Evolutionary conservation across 2,888 invertebrate genomes (phyloP).

Genomic region (Scaptomyza polygonia): DNA sequence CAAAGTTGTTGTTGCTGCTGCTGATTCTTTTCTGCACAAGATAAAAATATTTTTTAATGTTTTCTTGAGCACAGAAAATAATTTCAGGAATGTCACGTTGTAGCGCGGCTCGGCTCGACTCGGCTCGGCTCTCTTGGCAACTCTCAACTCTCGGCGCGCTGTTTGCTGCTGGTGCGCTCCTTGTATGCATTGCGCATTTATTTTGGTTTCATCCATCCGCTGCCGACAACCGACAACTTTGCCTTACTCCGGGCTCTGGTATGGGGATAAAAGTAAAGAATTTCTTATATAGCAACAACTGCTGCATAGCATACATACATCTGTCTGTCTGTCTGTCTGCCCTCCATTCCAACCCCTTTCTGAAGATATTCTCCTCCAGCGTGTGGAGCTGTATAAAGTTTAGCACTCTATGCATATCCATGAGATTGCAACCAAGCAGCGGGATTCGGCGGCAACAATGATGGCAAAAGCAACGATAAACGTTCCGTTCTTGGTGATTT

Average conservation of each 20-base stretch:
- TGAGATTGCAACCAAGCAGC: slow-evolving; percentile 58
- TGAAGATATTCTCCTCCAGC: background rate
- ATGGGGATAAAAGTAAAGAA: slow-evolving; percentile 65
- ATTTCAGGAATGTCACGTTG: slow-evolving; percentile 80
- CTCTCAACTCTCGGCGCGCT: background rate
- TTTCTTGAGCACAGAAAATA: slow-evolving; percentile 79
- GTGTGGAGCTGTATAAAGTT: slow-evolving; percentile 19
- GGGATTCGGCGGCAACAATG: slow-evolving; percentile 20
- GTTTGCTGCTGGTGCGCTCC: slow-evolving; percentile 47
- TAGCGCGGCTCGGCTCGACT: too few relatives aligned
- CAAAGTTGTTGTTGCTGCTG: slow-evolving; percentile 36
- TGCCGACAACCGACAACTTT: slow-evolving; percentile 17
- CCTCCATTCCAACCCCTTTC: background rate
- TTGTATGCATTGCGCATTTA: slow-evolving; percentile 76
- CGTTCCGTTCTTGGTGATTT: slow-evolving; percentile 24
- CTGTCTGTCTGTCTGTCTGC: slow-evolving; percentile 33
- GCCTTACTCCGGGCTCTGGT: slow-evolving; percentile 43
- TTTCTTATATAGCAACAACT: slow-evolving; percentile 79
- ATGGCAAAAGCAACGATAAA: slow-evolving; percentile 58
- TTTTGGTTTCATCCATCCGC: slow-evolving; percentile 53
- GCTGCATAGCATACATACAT: slow-evolving; percentile 67
- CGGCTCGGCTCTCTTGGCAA: slow-evolving; percentile 40
- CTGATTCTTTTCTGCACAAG: slow-evolving; percentile 59
- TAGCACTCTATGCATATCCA: slow-evolving; percentile 67
- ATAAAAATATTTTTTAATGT: slow-evolving; percentile 78